phyloP scores from a whole-genome alignment of 2,888 invertebrate species.

The Siphlonurus alternatus region DNA sequence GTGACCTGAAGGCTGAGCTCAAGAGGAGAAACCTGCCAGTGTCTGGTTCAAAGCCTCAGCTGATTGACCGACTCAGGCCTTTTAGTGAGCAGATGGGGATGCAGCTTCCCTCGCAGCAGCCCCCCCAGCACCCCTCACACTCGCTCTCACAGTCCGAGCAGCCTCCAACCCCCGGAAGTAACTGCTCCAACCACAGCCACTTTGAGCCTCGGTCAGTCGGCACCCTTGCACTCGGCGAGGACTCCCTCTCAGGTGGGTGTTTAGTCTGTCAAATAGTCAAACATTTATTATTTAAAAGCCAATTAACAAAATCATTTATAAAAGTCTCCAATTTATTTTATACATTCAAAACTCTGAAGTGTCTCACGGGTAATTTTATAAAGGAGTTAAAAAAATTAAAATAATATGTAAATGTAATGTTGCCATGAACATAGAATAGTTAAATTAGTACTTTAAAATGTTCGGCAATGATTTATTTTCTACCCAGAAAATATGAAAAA shows the following conservation, averaged over 20 bases:
- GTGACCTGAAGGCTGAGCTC: slow-evolving; percentile 83
- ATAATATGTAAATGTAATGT: too few relatives aligned
- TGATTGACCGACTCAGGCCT: slow-evolving; percentile 76
- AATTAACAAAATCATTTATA: too few relatives aligned
- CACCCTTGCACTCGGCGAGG: slow-evolving; percentile 11
- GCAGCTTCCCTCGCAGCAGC: neutral
- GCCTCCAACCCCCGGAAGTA: slow-evolving; percentile 9
- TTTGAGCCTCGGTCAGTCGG: neutral
- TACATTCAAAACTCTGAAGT: too few relatives aligned
- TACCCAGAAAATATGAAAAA: neutral
- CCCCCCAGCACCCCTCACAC: slow-evolving; percentile 6
- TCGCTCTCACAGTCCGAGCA: slow-evolving; percentile 5
- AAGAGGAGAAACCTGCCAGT: slow-evolving; percentile 88
- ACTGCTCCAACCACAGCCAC: neutral
- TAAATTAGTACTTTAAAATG: too few relatives aligned
- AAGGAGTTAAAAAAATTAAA: too few relatives aligned
- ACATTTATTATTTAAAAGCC: too few relatives aligned
- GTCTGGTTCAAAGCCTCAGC: slow-evolving; percentile 87
- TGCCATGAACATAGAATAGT: too few relatives aligned
- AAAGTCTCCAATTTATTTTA: too few relatives aligned
- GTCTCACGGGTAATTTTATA: too few relatives aligned
- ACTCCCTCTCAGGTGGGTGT: slow-evolving; percentile 17
- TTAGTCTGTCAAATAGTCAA: neutral
- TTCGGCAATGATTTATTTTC: too few relatives aligned
- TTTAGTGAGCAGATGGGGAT: slow-evolving; percentile 13